Conservation (phyloP, 2,113 vertebrate genomes). For the Lota lota region DNA sequence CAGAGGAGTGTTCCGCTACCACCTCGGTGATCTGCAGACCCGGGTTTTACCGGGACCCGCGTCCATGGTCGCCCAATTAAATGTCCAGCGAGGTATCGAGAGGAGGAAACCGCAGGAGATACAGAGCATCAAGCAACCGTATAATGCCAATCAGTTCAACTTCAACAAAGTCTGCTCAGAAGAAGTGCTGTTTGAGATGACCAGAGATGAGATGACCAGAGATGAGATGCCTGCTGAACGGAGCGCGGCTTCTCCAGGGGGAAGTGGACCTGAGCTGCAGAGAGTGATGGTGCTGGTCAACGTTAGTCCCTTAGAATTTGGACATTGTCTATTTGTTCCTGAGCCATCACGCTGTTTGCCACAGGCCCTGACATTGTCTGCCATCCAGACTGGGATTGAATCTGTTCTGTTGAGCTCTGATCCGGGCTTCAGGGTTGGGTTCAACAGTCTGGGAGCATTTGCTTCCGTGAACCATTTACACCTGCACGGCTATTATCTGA, state of each 20-base stretch:
- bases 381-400: conserved; percentile 73
- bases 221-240: conserved; percentile 5
- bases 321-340: conserved; percentile 86
- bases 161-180: conserved; percentile 79
- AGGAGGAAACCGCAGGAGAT: conserved; percentile 84
- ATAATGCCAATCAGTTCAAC: conserved; percentile 79
- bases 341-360: conserved; percentile 72
- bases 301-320: conserved; percentile 84
- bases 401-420: conserved; percentile 80
- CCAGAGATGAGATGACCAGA: background rate
- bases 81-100: conserved; percentile 75
- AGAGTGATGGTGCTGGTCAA: conserved; percentile 78
- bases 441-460: conserved; percentile 89
- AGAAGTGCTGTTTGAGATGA: conserved; percentile 82
- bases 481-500: conserved; percentile 85
- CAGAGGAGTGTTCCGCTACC: conserved; percentile 84
- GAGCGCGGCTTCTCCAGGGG: conserved; percentile 1
- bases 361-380: conserved; percentile 74
- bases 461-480: conserved; percentile 94
- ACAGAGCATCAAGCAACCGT: conserved; percentile 78
- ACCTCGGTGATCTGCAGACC: conserved; percentile 74
- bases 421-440: conserved; percentile 84
- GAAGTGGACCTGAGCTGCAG: background rate
- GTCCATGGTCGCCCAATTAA: conserved; percentile 83
- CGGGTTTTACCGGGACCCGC: conserved; percentile 74